Evolutionary conservation across 2,888 invertebrate genomes (phyloP).

Genomic region (Antheraea yamamai): DNA sequence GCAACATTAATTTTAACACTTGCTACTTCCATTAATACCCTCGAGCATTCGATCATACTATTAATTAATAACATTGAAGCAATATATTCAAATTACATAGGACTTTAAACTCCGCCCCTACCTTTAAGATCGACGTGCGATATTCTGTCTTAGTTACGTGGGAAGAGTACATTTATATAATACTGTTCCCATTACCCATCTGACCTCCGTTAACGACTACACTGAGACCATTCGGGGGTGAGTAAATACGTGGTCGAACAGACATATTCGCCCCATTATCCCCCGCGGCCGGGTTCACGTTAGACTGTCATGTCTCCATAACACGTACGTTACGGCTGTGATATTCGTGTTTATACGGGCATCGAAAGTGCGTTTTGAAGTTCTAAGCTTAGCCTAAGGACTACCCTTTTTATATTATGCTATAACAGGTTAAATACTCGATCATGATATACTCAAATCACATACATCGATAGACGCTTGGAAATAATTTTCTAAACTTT

Average conservation of each 20-base stretch:
- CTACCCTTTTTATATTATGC: background rate
- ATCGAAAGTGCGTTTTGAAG: conserved; percentile 23
- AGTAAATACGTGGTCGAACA: conserved; percentile 17
- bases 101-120: conserved; percentile 4
- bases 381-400: conserved; percentile 13
- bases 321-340: conserved; percentile 21
- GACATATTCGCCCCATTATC: conserved; percentile 20
- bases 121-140: conserved; percentile 4
- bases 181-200: conserved; percentile 13
- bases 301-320: conserved; percentile 16
- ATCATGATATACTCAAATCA: too few relatives aligned
- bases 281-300: conserved; percentile 7
- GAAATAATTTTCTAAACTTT: too few relatives aligned
- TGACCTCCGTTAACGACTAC: conserved; percentile 20
- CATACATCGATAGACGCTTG: too few relatives aligned
- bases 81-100: background rate
- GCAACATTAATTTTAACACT: background rate
- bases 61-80: background rate
- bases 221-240: conserved; percentile 15
- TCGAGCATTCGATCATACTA: background rate
- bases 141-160: conserved; percentile 10
- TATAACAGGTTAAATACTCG: too few relatives aligned
- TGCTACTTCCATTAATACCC: background rate
- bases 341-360: conserved; percentile 19
- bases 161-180: conserved; percentile 4